phyloP scores from a whole-genome alignment of 2,888 invertebrate species.

The Melitaea athalia region DNA sequence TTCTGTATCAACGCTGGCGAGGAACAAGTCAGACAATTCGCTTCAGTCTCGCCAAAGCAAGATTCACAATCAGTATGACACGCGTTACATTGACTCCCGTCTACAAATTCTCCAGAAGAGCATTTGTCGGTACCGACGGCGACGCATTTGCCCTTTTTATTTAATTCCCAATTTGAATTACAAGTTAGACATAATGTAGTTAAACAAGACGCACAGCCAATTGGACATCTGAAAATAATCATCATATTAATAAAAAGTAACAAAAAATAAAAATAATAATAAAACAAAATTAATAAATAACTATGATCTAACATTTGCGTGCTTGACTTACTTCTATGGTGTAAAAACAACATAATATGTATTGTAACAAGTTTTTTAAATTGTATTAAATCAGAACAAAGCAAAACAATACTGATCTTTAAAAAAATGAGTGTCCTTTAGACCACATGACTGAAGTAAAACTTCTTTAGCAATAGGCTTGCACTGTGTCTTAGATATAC shows the following conservation, averaged over 20 bases:
- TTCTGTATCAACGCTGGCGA: slow-evolving; percentile 88
- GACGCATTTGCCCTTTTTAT: slow-evolving; percentile 88
- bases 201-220: slow-evolving; percentile 89
- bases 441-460: too few relatives aligned
- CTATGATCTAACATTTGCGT: too few relatives aligned
- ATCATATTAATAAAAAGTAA: not conserved
- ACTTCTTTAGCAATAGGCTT: too few relatives aligned
- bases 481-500: too few relatives aligned
- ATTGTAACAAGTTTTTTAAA: too few relatives aligned
- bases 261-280: slow-evolving; percentile 5
- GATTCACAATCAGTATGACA: slow-evolving; percentile 91
- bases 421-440: too few relatives aligned
- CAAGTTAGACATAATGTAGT: slow-evolving; percentile 89
- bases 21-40: slow-evolving; percentile 88
- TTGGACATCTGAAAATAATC: slow-evolving; percentile 82
- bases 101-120: slow-evolving; percentile 83
- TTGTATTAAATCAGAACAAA: too few relatives aligned
- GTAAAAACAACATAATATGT: too few relatives aligned
- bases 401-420: too few relatives aligned
- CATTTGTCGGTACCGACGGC: slow-evolving; percentile 87
- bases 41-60: slow-evolving; percentile 90
- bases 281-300: too few relatives aligned
- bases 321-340: too few relatives aligned
- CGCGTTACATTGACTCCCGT: slow-evolving; percentile 85
- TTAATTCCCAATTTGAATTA: slow-evolving; percentile 87